phyloP scores from a whole-genome alignment of 2,797 vertebrate genomes.

The Helostoma temminkii region DNA sequence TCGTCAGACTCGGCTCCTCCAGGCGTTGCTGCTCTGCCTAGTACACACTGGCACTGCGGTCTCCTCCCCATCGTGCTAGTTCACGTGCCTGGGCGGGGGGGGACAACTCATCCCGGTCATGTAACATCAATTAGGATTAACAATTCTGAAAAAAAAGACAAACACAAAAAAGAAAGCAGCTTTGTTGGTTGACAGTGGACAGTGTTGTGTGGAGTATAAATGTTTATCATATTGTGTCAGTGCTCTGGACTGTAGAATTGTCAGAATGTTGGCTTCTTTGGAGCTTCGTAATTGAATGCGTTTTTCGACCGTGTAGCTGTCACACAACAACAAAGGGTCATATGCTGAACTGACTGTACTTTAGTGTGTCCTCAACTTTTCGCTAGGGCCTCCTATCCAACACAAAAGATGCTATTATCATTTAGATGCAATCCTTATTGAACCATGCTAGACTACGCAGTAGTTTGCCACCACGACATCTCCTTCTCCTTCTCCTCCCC shows the following conservation, averaged over 20 bases:
- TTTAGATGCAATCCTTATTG: constrained; percentile 9
- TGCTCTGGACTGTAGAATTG: constrained; percentile 35
- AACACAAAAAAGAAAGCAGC: constrained; percentile 12
- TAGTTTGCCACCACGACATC: constrained; percentile 23
- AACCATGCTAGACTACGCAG: constrained; percentile 8
- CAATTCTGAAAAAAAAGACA: constrained; percentile 8
- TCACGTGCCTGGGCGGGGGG: constrained; percentile 28
- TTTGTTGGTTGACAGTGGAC: not conserved
- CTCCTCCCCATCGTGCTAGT: constrained; percentile 27
- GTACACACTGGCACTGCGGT: constrained; percentile 55
- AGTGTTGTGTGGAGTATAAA: constrained; percentile 7
- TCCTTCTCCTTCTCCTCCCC: constrained; percentile 39
- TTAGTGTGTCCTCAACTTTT: constrained; percentile 14
- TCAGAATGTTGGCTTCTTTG: constrained; percentile 53
- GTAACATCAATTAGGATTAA: constrained; percentile 40
- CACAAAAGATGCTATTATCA: not conserved
- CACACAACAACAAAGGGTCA: constrained; percentile 44
- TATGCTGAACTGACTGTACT: constrained; percentile 46
- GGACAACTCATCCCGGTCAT: constrained; percentile 50
- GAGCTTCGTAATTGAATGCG: constrained; percentile 35
- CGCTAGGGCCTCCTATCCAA: not conserved
- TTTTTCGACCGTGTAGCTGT: constrained; percentile 37
- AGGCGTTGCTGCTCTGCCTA: constrained; percentile 45
- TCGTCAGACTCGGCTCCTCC: constrained; percentile 38
- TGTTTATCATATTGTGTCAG: constrained; percentile 9